Percentiles rank a stretch among this genome's conserved stretches.
Conservation (phyloP, 2,888 invertebrate species). For the Tetragnatha montana region DNA sequence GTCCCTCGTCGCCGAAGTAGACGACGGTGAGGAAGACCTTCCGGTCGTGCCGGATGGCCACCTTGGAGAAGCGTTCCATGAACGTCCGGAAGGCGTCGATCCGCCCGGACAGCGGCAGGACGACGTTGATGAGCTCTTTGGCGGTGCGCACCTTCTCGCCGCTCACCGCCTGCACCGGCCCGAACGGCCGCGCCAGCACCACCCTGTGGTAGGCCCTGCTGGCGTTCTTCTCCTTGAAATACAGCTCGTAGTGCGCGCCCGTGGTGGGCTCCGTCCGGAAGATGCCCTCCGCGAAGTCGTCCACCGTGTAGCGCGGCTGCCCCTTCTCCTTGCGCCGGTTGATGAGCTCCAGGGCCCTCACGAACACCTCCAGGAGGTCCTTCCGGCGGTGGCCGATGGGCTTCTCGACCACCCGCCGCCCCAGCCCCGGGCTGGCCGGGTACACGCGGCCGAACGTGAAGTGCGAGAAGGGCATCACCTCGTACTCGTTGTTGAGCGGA, state of each 20-base stretch:
- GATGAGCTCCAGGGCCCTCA: slow-evolving; percentile 81
- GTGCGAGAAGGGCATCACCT: slow-evolving; percentile 85
- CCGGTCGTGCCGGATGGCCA: slow-evolving; percentile 82
- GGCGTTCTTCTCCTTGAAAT: slow-evolving; percentile 80
- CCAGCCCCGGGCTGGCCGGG: slow-evolving; percentile 84
- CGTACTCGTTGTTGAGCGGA: slow-evolving; percentile 85
- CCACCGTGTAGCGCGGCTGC: slow-evolving; percentile 79
- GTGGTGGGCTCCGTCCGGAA: slow-evolving; percentile 84
- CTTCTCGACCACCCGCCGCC: slow-evolving; percentile 86
- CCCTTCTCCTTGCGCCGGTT: slow-evolving; percentile 73
- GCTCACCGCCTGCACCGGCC: slow-evolving; percentile 82
- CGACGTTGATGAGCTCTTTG: slow-evolving; percentile 83
- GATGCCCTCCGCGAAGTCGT: slow-evolving; percentile 85
- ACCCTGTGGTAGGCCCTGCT: slow-evolving; percentile 77
- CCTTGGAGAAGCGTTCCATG: slow-evolving; percentile 84
- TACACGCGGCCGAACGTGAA: slow-evolving; percentile 83
- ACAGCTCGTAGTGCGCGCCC: slow-evolving; percentile 86
- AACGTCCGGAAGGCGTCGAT: slow-evolving; percentile 84
- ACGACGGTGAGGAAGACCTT: slow-evolving; percentile 85
- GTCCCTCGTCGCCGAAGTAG: slow-evolving; percentile 84
- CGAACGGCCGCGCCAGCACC: slow-evolving; percentile 83
- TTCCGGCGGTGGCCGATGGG: slow-evolving; percentile 85
- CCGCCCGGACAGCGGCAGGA: slow-evolving; percentile 84
- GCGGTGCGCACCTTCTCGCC: slow-evolving; percentile 79
- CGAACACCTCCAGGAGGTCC: slow-evolving; percentile 83